Base-by-base conservation (phyloP, 2,113 vertebrate genomes). In the Amblyopsis rosae region DNA sequence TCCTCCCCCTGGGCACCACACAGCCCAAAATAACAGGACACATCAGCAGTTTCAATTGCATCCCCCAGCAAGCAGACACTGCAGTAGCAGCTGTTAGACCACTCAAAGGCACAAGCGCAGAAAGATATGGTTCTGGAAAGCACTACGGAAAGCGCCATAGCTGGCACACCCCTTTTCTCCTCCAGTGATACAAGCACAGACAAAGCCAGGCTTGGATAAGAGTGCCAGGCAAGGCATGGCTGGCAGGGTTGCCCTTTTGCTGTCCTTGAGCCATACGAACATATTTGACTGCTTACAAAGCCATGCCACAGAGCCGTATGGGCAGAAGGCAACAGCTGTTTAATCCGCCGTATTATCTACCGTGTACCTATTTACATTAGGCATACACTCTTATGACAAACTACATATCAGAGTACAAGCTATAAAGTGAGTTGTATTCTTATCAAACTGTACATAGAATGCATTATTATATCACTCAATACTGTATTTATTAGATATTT, bases 11-110 rank as follows among this genome's bases (percentile, higher is more conserved):
- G 80, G 86, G 86, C 82, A 85, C 63, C 49, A 45, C 56, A 49
- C 64, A 76, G 59, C 84, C 88, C 75, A 74, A 91, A 90, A 91
- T 90, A 90, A 90, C 86, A 82, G 83, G 79, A 71, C 81, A 72
- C 83, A 87, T 91, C 89, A 90, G 91, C 90, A 85, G 87, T 89
- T 89, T 90, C 82, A 89, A 85, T 86, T 87, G 85, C 75, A 77
- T 87, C 89, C 81, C 67, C 19, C 32, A 86, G 87, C 90, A 88
- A 82, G 90, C 82, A 86, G 87, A 86, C 89, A 87, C 78, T 75
- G 81, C 82, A 82, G 88, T 84, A 86, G 89, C 89, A 88, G 90
- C 82, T 87, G 82, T 78, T 82, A 41, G 65, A 72, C 73, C 79
- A 77, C 82, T 88, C 75, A 50, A 66, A 79, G 79, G 62, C 72